A percentile compares a stretch with the other conserved stretches of the same genome.
These are phyloP conservation scores for Melanchra persicariae DNA, from an alignment of 2,888 invertebrate genomes.

Conservation along the genomic window DNA sequence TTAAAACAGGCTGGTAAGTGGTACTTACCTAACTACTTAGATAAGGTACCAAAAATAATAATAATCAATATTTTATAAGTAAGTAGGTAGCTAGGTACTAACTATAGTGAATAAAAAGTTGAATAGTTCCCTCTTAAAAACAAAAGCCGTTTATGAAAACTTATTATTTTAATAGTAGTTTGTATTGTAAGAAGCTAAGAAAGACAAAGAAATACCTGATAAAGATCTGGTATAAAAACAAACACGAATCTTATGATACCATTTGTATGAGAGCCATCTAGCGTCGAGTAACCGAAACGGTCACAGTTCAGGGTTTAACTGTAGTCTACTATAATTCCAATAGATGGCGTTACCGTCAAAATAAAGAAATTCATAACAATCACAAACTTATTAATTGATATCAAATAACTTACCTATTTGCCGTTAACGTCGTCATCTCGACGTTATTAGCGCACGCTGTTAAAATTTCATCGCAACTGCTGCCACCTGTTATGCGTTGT, in stretches of 20 bases:
- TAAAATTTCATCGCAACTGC: conserved; percentile 88
- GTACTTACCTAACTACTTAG: no score
- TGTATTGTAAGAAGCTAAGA: background rate
- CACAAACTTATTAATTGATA: no score
- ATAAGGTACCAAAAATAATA: background rate
- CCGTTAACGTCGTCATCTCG: conserved; percentile 88
- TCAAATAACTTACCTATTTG: conserved; percentile 82
- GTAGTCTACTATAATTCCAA: background rate
- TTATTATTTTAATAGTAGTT: no score
- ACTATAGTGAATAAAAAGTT: no score
- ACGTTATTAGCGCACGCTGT: conserved; percentile 84
- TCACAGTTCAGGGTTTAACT: no score
- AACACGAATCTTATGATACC: background rate
- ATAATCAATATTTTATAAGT: no score
- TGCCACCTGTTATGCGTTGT: conserved; percentile 91
- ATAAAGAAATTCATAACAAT: no score
- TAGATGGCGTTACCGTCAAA: conserved; percentile 49
- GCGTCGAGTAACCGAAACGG: conserved; percentile 43
- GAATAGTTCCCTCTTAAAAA: no score
- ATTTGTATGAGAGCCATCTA: conserved; percentile 56
- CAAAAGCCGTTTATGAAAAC: no score
- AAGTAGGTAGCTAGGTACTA: no score
- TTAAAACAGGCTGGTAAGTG: background rate
- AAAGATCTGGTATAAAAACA: no score
- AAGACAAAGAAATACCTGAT: background rate